These are phyloP conservation scores for Bursaphelenchus mucronatus DNA, from an alignment of 1,140 invertebrate species.

Conservation along the genomic window DNA sequence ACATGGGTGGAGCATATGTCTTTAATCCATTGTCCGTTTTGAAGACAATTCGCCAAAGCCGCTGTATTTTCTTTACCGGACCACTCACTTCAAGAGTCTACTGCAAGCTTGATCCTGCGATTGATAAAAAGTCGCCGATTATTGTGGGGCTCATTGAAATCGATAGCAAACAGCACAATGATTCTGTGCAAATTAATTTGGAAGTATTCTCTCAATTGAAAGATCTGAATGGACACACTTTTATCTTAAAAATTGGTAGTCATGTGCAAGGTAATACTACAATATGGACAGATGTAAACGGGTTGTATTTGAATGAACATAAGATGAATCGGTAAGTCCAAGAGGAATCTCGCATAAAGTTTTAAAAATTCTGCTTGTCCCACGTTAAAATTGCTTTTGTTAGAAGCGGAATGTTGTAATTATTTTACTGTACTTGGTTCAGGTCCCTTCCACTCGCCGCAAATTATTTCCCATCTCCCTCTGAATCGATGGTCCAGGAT, in stretches of 20 bases:
- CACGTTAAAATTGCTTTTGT: too few species aligned
- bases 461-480: conserved; percentile 36
- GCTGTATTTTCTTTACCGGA: conserved; percentile 20
- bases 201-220: conserved; percentile 25
- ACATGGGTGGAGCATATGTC: conserved; percentile 30
- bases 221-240: conserved; percentile 9
- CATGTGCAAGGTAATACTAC: conserved; percentile 9
- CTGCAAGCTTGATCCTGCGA: conserved; percentile 13
- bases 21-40: conserved; percentile 18
- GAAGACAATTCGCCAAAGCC: neutral
- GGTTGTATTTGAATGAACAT: conserved; percentile 25
- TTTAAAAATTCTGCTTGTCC: too few species aligned
- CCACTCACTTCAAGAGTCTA: conserved; percentile 20
- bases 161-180: neutral
- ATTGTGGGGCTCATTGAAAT: conserved; percentile 4
- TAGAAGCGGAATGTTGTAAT: too few species aligned
- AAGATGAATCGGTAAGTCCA: conserved; percentile 14
- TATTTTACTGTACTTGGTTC: too few species aligned
- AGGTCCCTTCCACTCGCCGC: conserved; percentile 25
- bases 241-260: conserved; percentile 16
- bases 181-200: conserved; percentile 17
- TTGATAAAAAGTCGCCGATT: conserved; percentile 17
- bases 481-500: conserved; percentile 28
- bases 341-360: too few species aligned
- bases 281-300: conserved; percentile 36